A percentile compares a stretch with the other conserved stretches of the same genome.
These are phyloP conservation scores for Heterotilapia buettikoferi DNA, from an alignment of 2,113 vertebrate genomes.

Conservation along the genomic window DNA sequence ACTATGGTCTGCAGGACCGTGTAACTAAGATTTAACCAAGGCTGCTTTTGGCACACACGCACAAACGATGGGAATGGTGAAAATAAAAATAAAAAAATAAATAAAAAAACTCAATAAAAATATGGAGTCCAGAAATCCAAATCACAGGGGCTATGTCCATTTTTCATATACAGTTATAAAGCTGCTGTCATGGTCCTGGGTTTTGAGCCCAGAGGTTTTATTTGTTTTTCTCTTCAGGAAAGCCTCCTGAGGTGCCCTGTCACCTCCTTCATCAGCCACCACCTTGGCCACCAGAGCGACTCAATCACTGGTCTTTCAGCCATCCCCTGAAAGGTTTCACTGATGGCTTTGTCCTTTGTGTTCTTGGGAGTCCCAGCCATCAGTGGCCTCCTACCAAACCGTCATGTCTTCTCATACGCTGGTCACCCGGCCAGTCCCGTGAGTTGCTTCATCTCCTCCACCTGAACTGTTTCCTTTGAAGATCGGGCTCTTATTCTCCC, in stretches of 20 bases:
- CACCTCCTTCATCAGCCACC: background rate
- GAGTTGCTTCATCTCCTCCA: background rate
- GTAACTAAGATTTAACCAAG: background rate
- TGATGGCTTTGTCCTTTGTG: background rate
- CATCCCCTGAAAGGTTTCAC: background rate
- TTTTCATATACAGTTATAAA: background rate
- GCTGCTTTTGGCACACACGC: background rate
- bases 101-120: background rate
- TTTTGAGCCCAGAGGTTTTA: background rate
- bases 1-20: background rate
- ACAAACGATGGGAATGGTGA: background rate
- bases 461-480: background rate
- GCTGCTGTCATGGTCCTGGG: background rate
- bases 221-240: background rate
- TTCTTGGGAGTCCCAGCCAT: fast-evolving
- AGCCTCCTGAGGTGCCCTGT: fast-evolving
- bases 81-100: background rate
- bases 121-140: background rate
- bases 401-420: fast-evolving
- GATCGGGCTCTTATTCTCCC: background rate
- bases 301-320: background rate
- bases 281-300: background rate
- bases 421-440: background rate
- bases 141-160: background rate
- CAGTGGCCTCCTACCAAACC: background rate